Evolutionary conservation across 2,797 vertebrate species (phyloP), one percentile per base, ranked within the genome.

Genomic region (Poliocrania exsul): DNA sequence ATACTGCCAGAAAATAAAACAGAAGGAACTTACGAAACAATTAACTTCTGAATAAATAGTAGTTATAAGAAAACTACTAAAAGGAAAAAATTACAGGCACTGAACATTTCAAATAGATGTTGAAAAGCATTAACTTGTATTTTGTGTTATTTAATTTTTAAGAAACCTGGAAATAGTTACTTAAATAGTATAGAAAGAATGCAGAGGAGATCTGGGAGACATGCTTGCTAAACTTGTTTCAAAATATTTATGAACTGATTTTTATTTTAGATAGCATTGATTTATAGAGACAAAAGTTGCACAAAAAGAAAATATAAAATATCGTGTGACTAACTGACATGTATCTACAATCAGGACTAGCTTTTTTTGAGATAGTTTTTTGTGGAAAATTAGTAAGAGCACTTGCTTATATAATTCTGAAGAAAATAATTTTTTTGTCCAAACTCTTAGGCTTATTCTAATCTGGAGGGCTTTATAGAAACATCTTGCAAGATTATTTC

Each of bases 401-500:
- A 13, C 1, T 77, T 1, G 1, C 5, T 81, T 56, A 24, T 3
- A 5, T 1, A 16, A 61, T 83, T 75, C 35, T 56, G 12, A 42
- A 60, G 29, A 77, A 77, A 81, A 74, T 18, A 42, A 29, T 29
- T 62, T 83, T 83, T 53, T 17, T 60, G 12, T 79, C 86, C 66
- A 90, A 95, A 92, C 61, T 91, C 54, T 50, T 89, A 37, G 42
- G 46, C 31, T 79, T 77, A 75, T 91, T 97, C 47, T 17, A 86
- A 50, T 46, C 29, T 50, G 77, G 38, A 90, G 4, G 53, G 67
- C 29, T 77, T 94, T 90, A 67, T 71, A 69, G 73, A 70, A 96
- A 84, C 70, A 54, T 56, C 53, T 40, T 16, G 10, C 15, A 75
- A 89, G 80, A 71, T 93, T 75, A n/a, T 74, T 94, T 96, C 85